Evolutionary conservation across 2,797 vertebrate species (phyloP).

Genomic region (Coluber constrictor): DNA sequence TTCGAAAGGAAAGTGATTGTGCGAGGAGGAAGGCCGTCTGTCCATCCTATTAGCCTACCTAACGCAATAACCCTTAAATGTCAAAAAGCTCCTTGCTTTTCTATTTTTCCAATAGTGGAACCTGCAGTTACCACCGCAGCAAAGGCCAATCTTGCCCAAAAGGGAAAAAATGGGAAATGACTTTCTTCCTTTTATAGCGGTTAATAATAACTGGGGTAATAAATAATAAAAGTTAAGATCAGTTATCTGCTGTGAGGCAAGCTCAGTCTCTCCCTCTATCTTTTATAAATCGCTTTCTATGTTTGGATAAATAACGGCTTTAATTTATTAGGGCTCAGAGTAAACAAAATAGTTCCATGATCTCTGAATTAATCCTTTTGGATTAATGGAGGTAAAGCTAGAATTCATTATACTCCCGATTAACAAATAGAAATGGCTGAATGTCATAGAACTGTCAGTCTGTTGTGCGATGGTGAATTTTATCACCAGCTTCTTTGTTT

Average conservation of each 20-base stretch:
- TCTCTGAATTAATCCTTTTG: constrained; percentile 5
- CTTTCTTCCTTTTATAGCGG: constrained; percentile 46
- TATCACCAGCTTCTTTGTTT: not conserved
- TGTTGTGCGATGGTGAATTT: not conserved
- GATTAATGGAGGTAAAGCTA: not conserved
- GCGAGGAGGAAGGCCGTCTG: constrained; percentile 7
- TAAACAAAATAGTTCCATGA: constrained; percentile 1
- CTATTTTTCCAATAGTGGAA: constrained; percentile 45
- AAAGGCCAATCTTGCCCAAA: constrained; percentile 44
- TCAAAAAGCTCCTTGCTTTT: constrained; percentile 49
- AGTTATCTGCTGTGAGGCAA: constrained; percentile 9
- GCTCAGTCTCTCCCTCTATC: not conserved
- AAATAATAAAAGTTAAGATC: constrained; percentile 34
- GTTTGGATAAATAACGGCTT: not conserved
- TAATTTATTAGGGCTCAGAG: not conserved
- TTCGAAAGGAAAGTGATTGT: constrained; percentile 28
- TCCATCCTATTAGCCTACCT: constrained; percentile 4
- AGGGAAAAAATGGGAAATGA: constrained; percentile 37
- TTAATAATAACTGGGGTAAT: constrained; percentile 55
- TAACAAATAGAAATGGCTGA: not conserved
- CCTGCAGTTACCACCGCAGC: constrained; percentile 18
- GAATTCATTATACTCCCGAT: not conserved
- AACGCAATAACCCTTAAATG: constrained; percentile 38
- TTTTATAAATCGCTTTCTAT: constrained; percentile 10
- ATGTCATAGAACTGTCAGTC: not conserved